phyloP scores from a whole-genome alignment of 2,797 vertebrate genomes.

The Amazona finschi region DNA sequence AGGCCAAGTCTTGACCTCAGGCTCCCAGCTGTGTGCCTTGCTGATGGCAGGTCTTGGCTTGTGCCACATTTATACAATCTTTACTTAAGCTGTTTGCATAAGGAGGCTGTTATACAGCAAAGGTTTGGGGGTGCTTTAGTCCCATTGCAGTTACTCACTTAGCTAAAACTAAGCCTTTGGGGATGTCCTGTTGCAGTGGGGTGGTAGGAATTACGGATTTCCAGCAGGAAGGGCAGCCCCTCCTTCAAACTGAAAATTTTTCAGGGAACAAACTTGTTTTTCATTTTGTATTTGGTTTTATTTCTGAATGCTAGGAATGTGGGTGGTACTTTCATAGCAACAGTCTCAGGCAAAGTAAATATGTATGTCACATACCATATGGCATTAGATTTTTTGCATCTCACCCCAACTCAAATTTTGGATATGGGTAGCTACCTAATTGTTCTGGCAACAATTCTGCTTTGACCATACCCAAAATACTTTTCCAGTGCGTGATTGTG shows the following conservation, averaged over 20 bases:
- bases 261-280: not conserved
- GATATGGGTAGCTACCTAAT: not conserved
- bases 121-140: not conserved
- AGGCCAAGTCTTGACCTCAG: not conserved
- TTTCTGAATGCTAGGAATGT: not conserved
- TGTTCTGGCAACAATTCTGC: not conserved
- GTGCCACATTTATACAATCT: not conserved
- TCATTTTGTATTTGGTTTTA: not conserved
- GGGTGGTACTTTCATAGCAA: not conserved
- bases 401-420: not conserved
- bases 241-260: not conserved
- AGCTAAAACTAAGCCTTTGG: not conserved
- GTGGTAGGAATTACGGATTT: rapidly evolving
- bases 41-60: not conserved
- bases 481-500: not conserved
- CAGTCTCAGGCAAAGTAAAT: not conserved
- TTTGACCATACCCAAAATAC: not conserved
- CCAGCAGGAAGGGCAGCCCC: not conserved
- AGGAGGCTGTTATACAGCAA: not conserved
- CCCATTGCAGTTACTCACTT: not conserved
- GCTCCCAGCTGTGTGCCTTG: not conserved
- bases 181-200: not conserved
- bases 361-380: not conserved
- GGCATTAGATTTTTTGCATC: not conserved
- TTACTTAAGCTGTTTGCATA: not conserved